phyloP scores from a whole-genome alignment of 2,113 vertebrate genomes.

The Oxyruncus cristatus region DNA sequence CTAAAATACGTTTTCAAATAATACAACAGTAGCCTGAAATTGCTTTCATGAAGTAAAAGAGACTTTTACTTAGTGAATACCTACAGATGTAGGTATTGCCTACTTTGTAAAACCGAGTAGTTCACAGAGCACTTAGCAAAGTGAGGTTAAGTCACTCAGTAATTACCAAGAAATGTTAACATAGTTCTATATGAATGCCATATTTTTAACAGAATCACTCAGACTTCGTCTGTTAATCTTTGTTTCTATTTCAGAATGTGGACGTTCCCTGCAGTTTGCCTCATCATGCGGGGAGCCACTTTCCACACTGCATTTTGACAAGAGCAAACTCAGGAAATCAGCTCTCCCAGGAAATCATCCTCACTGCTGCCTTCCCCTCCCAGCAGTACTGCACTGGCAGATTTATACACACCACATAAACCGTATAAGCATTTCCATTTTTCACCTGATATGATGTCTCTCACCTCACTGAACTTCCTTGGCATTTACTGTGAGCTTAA shows the following conservation, averaged over 20 bases:
- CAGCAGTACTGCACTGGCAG: neutral
- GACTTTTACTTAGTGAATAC: neutral
- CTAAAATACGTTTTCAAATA: neutral
- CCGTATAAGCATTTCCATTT: neutral
- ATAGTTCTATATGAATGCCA: neutral
- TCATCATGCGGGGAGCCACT: rapidly evolving
- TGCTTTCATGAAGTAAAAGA: neutral
- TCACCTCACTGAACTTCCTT: neutral
- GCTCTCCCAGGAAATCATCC: neutral
- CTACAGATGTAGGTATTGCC: neutral
- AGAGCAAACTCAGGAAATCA: neutral
- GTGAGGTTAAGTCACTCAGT: neutral
- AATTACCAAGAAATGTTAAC: neutral
- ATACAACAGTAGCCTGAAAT: neutral
- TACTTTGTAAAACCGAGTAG: neutral
- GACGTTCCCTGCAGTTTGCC: neutral
- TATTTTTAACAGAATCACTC: neutral
- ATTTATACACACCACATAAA: neutral
- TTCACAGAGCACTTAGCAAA: neutral
- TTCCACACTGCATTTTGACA: neutral
- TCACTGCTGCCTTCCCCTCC: neutral
- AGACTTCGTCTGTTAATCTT: neutral
- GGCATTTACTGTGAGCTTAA: neutral
- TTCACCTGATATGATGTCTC: neutral
- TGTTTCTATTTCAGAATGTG: neutral